Conservation (phyloP, 2,888 invertebrate genomes). For the Eulithis testata region DNA sequence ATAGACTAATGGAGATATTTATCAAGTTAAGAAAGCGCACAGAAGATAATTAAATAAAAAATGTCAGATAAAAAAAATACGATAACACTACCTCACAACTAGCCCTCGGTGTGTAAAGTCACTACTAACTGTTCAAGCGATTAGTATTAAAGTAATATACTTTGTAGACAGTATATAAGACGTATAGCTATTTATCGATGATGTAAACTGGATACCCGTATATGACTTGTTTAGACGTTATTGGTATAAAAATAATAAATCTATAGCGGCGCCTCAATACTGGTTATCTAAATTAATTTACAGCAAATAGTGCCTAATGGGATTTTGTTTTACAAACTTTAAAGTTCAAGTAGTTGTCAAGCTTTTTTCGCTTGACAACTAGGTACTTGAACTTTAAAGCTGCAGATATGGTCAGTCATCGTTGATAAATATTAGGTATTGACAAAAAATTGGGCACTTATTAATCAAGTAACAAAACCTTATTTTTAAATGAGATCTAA, state of each 20-base stretch:
- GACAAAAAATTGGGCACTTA: too few relatives aligned
- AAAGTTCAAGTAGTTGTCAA: constrained; percentile 23
- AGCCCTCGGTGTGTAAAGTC: constrained; percentile 47
- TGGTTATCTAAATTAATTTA: constrained; percentile 15
- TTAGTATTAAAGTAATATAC: constrained; percentile 58
- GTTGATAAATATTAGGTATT: too few relatives aligned
- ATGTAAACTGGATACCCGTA: constrained; percentile 48
- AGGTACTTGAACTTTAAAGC: constrained; percentile 3
- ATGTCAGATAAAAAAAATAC: constrained; percentile 12
- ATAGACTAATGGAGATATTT: too few relatives aligned
- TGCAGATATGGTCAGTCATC: neutral
- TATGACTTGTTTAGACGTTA: constrained; percentile 49
- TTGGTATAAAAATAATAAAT: constrained; percentile 27
- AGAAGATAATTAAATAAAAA: neutral
- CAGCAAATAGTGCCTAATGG: constrained; percentile 2
- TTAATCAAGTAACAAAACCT: too few relatives aligned
- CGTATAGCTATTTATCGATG: constrained; percentile 51
- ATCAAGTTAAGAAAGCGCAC: neutral
- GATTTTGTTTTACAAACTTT: neutral
- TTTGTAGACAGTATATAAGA: constrained; percentile 41
- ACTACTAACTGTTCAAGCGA: constrained; percentile 46
- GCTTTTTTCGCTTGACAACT: neutral
- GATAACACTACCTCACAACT: constrained; percentile 19
- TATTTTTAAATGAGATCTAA: too few relatives aligned
- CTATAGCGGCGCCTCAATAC: constrained; percentile 9